Conservation (phyloP, 2,113 vertebrate species). For the Conger conger region DNA sequence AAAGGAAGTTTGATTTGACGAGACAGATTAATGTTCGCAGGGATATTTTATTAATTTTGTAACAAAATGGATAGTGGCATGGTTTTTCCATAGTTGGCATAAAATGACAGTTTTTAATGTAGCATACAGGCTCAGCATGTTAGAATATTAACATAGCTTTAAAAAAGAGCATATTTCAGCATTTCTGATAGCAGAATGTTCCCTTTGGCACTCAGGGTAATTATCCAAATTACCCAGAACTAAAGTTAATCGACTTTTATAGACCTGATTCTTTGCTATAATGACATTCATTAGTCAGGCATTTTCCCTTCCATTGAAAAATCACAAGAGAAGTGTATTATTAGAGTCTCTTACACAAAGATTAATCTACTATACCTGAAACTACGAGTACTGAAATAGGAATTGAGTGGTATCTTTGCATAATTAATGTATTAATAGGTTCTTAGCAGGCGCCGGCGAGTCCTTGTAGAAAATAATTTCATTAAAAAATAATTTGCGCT, state of each 20-base stretch:
- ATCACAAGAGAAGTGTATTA: conserved; percentile 29
- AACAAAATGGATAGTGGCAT: background rate
- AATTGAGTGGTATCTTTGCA: background rate
- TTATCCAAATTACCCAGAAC: conserved; percentile 38
- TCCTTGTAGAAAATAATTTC: background rate
- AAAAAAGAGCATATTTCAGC: background rate
- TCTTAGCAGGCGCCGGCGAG: background rate
- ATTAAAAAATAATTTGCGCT: background rate
- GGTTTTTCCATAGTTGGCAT: background rate
- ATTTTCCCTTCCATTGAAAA: conserved; percentile 16
- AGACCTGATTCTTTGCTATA: conserved; percentile 10
- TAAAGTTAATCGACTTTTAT: conserved; percentile 22
- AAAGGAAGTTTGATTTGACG: background rate
- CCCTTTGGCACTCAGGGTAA: conserved; percentile 27
- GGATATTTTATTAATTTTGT: background rate
- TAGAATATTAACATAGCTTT: background rate
- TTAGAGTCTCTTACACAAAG: conserved; percentile 17
- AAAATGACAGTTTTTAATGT: background rate
- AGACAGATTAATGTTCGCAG: background rate
- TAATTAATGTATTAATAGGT: background rate
- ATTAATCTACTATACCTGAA: background rate
- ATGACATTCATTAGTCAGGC: conserved; percentile 2
- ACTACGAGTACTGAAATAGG: background rate
- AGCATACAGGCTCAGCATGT: background rate
- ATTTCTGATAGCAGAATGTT: background rate